Evolutionary conservation across 1,140 invertebrate species (phyloP).

Genomic region (Aporrectodea caliginosa): DNA sequence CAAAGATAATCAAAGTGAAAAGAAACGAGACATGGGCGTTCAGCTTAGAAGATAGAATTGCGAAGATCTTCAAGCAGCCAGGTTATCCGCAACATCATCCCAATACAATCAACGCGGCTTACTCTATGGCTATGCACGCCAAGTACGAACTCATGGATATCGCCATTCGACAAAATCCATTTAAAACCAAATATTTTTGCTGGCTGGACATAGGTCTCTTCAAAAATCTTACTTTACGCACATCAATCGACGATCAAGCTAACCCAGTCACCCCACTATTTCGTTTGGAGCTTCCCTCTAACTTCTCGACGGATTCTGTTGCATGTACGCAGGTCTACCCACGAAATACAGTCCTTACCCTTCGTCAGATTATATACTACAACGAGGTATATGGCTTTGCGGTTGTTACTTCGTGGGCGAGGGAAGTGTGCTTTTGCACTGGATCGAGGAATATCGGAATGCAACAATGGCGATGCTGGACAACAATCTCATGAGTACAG

Average conservation of each 20-base stretch:
- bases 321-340: constrained; percentile 39
- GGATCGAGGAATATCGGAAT: constrained; percentile 21
- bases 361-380: constrained; percentile 35
- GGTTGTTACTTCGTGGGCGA: constrained; percentile 33
- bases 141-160: constrained; percentile 36
- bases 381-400: constrained; percentile 43
- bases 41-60: constrained; percentile 33
- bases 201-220: constrained; percentile 34
- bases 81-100: constrained; percentile 43
- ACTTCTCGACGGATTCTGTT: constrained; percentile 41
- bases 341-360: constrained; percentile 31
- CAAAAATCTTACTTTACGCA: constrained; percentile 11
- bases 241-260: background rate
- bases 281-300: constrained; percentile 38
- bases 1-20: constrained; percentile 37
- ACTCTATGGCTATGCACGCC: constrained; percentile 46
- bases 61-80: constrained; percentile 36
- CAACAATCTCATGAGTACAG: constrained; percentile 19
- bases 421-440: constrained; percentile 12
- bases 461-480: constrained; percentile 5
- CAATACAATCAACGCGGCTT: constrained; percentile 34
- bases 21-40: constrained; percentile 43
- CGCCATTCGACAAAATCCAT: constrained; percentile 4
- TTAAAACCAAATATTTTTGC: constrained; percentile 27
- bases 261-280: constrained; percentile 26